Conservation (phyloP, 1,140 invertebrate species). For the Drosophila melanogaster region DNA sequence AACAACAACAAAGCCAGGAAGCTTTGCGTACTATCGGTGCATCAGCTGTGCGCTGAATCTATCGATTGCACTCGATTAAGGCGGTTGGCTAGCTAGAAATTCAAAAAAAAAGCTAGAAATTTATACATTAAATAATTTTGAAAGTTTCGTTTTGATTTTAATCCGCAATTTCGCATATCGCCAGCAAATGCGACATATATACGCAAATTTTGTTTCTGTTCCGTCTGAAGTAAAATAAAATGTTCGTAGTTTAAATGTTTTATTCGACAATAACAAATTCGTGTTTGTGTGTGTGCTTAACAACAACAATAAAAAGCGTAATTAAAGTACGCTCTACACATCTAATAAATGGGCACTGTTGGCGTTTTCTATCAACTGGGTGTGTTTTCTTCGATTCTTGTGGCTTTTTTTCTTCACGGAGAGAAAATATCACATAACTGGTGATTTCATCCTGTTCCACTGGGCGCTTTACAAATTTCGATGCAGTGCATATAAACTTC, state of each 20-base stretch:
- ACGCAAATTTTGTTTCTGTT: too few relatives aligned
- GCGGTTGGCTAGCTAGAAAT: not conserved
- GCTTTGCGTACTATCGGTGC: slow-evolving; percentile 7
- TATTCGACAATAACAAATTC: slow-evolving; percentile 54
- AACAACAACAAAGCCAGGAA: slow-evolving; percentile 32
- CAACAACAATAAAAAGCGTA: slow-evolving; percentile 50
- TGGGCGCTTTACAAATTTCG: not conserved
- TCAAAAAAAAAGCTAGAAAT: not conserved
- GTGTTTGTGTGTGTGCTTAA: slow-evolving; percentile 33
- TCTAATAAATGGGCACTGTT: slow-evolving; percentile 72
- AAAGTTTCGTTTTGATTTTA: too few relatives aligned
- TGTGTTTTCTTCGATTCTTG: not conserved
- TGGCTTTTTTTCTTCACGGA: not conserved
- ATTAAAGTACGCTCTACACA: slow-evolving; percentile 41
- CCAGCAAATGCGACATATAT: too few relatives aligned
- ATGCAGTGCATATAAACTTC: too few relatives aligned
- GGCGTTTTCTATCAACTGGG: slow-evolving; percentile 47
- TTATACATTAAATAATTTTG: not conserved
- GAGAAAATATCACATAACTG: slow-evolving; percentile 6
- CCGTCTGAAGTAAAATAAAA: too few relatives aligned
- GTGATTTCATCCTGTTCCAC: not conserved
- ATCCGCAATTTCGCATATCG: too few relatives aligned
- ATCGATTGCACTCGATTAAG: not conserved
- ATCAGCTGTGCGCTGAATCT: slow-evolving; percentile 11
- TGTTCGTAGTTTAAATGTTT: not conserved